Evolutionary conservation across 2,113 vertebrate species (phyloP), one percentile per base, ranked within the genome.

Genomic region (Corydoras sp.): DNA sequence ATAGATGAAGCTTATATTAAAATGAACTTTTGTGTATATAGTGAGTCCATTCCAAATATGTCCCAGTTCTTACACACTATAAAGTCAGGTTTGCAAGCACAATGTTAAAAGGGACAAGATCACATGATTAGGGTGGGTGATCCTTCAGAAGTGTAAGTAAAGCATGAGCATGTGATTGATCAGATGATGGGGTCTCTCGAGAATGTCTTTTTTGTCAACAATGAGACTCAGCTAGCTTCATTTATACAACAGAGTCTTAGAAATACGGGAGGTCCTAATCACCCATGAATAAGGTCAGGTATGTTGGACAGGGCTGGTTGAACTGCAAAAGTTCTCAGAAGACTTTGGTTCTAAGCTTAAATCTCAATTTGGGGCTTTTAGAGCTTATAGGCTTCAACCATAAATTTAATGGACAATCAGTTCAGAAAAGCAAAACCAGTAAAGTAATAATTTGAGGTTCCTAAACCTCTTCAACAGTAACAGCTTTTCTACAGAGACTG

Each of bases 401-500:
- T 43, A 24, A 43, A 43, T 43, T 43, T 43, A 43, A 43, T 43
- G 35, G 35, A 8, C 35, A 43, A 43, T 43, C 35, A 2, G 1
- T 43, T 43, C 7, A 43, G 35, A 43, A 43, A 43, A 43, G 1
- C 35, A 43, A 43, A 43, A 4, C 35, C 0, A 8, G 4, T 5
- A 43, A 43, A 43, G 35, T 4, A 43, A 43, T 43, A 43, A 43
- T 43, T 4, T 43, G 35, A 43, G 35, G 35, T 43, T 43, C 35
- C 1, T 8, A 43, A 43, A 43, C 32, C 24, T 61, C 48, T 66
- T 15, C 31, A 43, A n/a, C 68, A 65, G 60, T 56, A 24, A 32
- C 65, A 58, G 66, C 24, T 32, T 62, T 75, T 74, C 76, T 81
- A 69, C 73, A 80, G 78, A 84, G 74, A 66, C 54, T 7, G 6